These are phyloP conservation scores for Gallinago paraguaiae DNA, from an alignment of 2,113 vertebrate genomes.

Conservation along the genomic window DNA sequence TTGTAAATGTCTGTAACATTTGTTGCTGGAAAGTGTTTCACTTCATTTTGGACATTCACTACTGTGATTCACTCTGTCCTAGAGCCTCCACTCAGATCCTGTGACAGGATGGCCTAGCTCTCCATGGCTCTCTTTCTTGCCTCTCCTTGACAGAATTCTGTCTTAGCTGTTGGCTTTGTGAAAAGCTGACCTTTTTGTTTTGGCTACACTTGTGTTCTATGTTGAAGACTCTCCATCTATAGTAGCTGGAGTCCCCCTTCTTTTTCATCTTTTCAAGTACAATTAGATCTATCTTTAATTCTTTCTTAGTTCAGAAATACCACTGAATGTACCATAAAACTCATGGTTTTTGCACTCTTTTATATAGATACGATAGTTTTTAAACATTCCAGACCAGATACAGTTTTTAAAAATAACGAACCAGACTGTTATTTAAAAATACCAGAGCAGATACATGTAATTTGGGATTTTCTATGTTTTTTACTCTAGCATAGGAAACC, in stretches of 20 bases:
- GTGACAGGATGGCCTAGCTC: background rate
- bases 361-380: background rate
- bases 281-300: background rate
- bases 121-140: background rate
- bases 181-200: background rate
- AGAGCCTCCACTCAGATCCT: background rate
- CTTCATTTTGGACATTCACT: background rate
- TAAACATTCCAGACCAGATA: background rate
- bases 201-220: background rate
- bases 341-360: background rate
- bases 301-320: background rate
- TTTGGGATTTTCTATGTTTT: background rate
- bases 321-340: background rate
- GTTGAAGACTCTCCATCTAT: background rate
- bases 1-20: background rate
- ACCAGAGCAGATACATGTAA: background rate
- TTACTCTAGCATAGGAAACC: background rate
- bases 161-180: background rate
- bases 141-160: background rate
- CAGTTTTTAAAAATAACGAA: background rate
- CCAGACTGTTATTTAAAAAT: background rate
- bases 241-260: background rate
- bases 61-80: background rate
- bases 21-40: background rate
- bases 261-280: background rate